phyloP scores from a whole-genome alignment of 2,888 invertebrate species.

The Hydriomena furcata region DNA sequence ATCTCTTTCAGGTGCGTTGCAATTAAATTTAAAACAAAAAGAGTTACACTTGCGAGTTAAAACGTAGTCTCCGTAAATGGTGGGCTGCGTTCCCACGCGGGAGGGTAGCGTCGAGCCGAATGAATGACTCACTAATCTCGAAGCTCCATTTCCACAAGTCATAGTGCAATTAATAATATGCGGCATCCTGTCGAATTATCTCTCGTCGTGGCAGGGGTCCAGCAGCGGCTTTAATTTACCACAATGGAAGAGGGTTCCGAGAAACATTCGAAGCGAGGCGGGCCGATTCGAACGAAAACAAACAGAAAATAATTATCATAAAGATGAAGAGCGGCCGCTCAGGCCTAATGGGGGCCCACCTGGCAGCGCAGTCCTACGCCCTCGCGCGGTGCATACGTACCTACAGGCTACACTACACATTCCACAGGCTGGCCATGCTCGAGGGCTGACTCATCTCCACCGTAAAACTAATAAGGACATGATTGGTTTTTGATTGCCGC shows the following conservation, averaged over 20 bases:
- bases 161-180: slow-evolving; percentile 84
- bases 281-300: slow-evolving; percentile 82
- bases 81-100: slow-evolving; percentile 74
- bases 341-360: slow-evolving; percentile 80
- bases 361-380: slow-evolving; percentile 63
- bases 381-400: slow-evolving; percentile 40
- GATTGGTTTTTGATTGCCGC: slow-evolving; percentile 61
- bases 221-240: slow-evolving; percentile 83
- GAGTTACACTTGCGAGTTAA: slow-evolving; percentile 45
- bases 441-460: slow-evolving; percentile 47
- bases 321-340: slow-evolving; percentile 83
- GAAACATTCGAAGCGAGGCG: slow-evolving; percentile 79
- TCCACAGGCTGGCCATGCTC: slow-evolving; percentile 26
- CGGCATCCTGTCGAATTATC: slow-evolving; percentile 84
- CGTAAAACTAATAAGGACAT: slow-evolving; percentile 53
- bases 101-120: slow-evolving; percentile 63
- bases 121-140: slow-evolving; percentile 82
- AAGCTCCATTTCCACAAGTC: slow-evolving; percentile 83
- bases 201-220: slow-evolving; percentile 82
- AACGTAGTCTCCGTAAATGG: slow-evolving; percentile 56
- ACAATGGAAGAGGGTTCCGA: slow-evolving; percentile 82
- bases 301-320: slow-evolving; percentile 84
- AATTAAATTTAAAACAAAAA: slow-evolving; percentile 51
- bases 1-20: slow-evolving; percentile 45
- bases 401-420: slow-evolving; percentile 12